Evolutionary conservation across 2,797 vertebrate genomes (phyloP), one percentile per base, ranked within the genome.

Genomic region (Amniataba percoides): DNA sequence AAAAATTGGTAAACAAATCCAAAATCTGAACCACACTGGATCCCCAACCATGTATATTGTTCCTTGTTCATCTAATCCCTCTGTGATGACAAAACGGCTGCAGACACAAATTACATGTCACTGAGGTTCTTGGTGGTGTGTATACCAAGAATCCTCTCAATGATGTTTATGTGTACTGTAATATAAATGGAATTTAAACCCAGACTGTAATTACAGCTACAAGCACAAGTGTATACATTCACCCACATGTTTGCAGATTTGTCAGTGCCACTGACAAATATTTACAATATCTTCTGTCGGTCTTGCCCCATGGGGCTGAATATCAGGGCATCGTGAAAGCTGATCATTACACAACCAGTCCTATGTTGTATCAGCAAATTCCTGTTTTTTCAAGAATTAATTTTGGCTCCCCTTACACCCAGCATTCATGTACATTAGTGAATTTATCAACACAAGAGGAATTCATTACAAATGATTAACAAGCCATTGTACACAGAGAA

Each of bases 201-300:
- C 16, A 52, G 34, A 53, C n/a, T 21, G 3, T 23, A 64, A 60
- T 45, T 51, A 62, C 62, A 72, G 43, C 61, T 56, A 42, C n/a
- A 70, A 16, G 19, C 25, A 36, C 14, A 27, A 46, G 21, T 12
- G 3, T 21, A 46, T 42, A 21, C 45, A 77, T n/a, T 43, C 27
- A 42, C 14, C 21, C 39, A 74, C n/a, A 60, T 63, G 8, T 68
- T 64, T 55, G 52, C 15, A 53, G 21, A 61, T 42, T 64, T 19
- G 21, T 62, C 19, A 68, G 11, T 60, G 56, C n/a, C 13, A 62
- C 1, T 60, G 52, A 71, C 46, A 77, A 72, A 82, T 78, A 80
- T 81, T 80, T 70, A 84, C 62, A 82, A 7, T 61, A 45, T 61
- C 46, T 46, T 48, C 48, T 34, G 11, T 76, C 36, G 64, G 46